These are phyloP conservation scores for Limnephilus auricula DNA, from an alignment of 2,888 invertebrate species.

Conservation along the genomic window DNA sequence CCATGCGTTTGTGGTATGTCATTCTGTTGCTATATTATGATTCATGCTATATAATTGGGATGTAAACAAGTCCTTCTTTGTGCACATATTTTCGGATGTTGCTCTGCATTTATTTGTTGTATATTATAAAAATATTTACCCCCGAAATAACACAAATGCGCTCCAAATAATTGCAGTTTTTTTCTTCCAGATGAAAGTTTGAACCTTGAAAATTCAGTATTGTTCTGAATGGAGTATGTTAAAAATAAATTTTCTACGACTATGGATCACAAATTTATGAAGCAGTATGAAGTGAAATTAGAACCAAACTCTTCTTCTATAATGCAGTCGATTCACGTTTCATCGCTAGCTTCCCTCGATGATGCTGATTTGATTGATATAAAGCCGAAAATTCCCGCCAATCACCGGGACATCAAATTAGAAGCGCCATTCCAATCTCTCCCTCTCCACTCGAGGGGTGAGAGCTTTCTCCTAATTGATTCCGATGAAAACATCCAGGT, in stretches of 20 bases:
- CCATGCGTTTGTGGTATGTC: conserved; percentile 29
- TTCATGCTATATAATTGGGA: background rate
- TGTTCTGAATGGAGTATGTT: conserved; percentile 44
- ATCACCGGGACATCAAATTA: conserved; percentile 61
- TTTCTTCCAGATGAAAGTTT: conserved; percentile 4
- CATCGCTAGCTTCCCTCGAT: conserved; percentile 64
- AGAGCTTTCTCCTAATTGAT: conserved; percentile 80
- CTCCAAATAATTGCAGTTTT: background rate
- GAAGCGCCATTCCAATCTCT: conserved; percentile 63
- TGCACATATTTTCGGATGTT: conserved; percentile 22
- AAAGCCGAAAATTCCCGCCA: conserved; percentile 56
- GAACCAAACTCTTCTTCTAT: conserved; percentile 67
- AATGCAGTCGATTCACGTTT: conserved; percentile 69
- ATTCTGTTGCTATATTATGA: conserved; percentile 19
- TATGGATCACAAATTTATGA: conserved; percentile 49
- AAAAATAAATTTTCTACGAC: conserved; percentile 37
- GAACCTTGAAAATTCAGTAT: conserved; percentile 21
- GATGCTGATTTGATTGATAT: conserved; percentile 58
- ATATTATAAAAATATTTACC: background rate
- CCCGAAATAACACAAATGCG: background rate
- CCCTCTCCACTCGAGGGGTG: conserved; percentile 55
- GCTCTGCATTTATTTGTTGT: background rate
- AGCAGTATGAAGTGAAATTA: conserved; percentile 44
- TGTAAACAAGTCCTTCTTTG: conserved; percentile 31
- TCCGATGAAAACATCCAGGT: conserved; percentile 80